Evolutionary conservation across 1,140 invertebrate species (phyloP).

Genomic region (Carcinoscorpius rotundicauda): DNA sequence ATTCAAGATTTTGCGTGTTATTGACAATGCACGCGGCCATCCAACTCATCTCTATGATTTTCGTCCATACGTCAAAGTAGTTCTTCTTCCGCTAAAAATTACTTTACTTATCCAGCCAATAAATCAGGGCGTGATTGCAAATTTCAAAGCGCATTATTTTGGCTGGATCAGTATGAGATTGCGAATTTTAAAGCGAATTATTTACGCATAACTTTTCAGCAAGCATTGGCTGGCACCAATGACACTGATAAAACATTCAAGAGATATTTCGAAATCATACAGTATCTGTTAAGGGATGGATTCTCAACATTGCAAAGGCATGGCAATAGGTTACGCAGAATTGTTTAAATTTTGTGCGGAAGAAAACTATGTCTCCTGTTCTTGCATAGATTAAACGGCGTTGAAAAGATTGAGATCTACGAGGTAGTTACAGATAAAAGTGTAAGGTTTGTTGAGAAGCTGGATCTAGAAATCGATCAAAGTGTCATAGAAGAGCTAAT

Average conservation of each 20-base stretch:
- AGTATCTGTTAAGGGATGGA: background rate
- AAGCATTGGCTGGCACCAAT: background rate
- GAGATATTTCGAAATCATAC: background rate
- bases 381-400: no score
- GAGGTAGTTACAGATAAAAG: no score
- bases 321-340: no score
- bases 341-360: no score
- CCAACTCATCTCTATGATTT: constrained; percentile 13
- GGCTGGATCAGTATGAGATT: constrained; percentile 21
- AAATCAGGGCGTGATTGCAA: no score
- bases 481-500: no score
- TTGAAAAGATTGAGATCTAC: no score
- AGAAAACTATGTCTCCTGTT: no score
- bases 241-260: background rate
- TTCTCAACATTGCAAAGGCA: no score
- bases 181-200: constrained; percentile 21
- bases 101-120: constrained; percentile 17
- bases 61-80: constrained; percentile 16
- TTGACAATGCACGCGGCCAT: constrained; percentile 20
- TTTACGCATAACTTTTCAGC: constrained; percentile 10
- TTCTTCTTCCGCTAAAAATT: constrained; percentile 15
- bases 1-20: constrained; percentile 20
- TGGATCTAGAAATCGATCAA: no score
- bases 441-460: no score
- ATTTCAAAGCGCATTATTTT: no score